Evolutionary conservation across 2,113 vertebrate genomes (phyloP).

Genomic region (Neopipo cinnamomea): DNA sequence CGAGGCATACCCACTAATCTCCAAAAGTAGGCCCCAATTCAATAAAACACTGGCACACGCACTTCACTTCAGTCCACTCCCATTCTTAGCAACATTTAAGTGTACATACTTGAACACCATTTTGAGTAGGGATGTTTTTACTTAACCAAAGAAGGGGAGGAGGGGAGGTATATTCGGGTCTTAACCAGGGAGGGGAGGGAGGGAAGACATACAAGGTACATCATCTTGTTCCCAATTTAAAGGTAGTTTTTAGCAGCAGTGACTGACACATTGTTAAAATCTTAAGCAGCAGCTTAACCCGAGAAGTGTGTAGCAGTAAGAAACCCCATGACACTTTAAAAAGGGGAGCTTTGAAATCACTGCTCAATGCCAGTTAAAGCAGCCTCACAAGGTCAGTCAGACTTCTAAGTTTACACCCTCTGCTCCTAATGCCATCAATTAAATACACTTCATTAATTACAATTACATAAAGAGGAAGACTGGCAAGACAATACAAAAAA

Average conservation of each 20-base stretch:
- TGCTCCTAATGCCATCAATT: constrained; percentile 20
- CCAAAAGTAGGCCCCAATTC: background rate
- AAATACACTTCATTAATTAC: background rate
- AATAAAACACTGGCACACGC: background rate
- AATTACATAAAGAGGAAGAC: constrained; percentile 3
- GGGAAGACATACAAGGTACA: background rate
- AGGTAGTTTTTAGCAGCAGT: constrained; percentile 20
- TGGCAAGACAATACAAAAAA: constrained; percentile 24
- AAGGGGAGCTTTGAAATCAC: background rate
- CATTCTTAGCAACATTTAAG: background rate
- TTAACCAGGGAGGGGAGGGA: background rate
- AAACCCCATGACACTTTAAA: background rate
- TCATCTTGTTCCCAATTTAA: background rate
- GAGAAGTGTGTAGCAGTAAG: constrained; percentile 11
- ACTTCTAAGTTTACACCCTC: background rate
- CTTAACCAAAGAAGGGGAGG: background rate
- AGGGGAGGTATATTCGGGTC: background rate
- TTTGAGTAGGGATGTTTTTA: background rate
- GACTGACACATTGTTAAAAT: background rate
- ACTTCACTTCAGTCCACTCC: background rate
- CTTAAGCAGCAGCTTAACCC: constrained; percentile 43
- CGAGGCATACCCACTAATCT: background rate
- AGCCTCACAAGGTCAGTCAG: constrained; percentile 6
- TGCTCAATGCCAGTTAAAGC: constrained; percentile 15
- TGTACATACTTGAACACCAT: background rate